phyloP scores from a whole-genome alignment of 2,797 vertebrate species.

The Bradypus variegatus region DNA sequence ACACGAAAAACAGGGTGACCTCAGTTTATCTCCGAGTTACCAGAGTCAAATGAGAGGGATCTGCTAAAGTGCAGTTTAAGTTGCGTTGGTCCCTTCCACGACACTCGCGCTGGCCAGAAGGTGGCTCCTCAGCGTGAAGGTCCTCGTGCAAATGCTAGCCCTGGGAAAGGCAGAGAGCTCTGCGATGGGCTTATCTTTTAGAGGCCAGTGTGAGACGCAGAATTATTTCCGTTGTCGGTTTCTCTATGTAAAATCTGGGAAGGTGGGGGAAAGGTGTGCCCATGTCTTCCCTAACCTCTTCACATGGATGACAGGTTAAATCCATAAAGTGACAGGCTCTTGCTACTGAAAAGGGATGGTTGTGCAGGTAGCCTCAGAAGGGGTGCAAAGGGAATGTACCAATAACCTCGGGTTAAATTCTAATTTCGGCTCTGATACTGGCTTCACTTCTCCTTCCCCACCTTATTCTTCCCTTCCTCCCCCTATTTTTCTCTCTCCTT shows the following conservation, averaged over 20 bases:
- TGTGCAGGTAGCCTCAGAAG: background rate
- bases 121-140: background rate
- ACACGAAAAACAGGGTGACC: background rate
- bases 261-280: background rate
- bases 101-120: background rate
- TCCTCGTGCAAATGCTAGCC: background rate
- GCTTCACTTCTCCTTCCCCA: background rate
- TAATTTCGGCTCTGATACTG: background rate
- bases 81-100: no score
- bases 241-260: background rate
- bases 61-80: background rate
- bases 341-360: no score
- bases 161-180: background rate
- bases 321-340: background rate
- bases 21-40: background rate
- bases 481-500: background rate
- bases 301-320: background rate
- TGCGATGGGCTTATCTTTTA: background rate
- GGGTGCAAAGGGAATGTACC: background rate
- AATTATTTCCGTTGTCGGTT: background rate
- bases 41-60: background rate
- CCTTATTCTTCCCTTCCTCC: background rate
- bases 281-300: background rate
- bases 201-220: background rate
- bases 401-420: background rate